phyloP scores from a whole-genome alignment of 2,113 vertebrate species.

The Leptocoma aspasia region DNA sequence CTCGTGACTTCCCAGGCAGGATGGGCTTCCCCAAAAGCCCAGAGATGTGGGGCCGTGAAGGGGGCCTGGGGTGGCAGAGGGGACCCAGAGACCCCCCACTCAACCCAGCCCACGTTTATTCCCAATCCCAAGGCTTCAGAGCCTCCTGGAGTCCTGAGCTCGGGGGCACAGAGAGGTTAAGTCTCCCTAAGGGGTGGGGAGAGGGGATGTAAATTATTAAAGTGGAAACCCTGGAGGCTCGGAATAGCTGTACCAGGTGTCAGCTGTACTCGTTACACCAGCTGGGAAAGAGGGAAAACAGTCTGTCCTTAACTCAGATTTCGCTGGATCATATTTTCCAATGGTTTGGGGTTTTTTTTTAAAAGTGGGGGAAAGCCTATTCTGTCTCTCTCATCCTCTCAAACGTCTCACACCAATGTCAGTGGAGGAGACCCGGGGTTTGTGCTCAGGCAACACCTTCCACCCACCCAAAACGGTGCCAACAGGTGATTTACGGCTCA shows the following conservation, averaged over 20 bases:
- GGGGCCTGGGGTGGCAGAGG: background rate
- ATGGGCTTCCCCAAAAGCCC: background rate
- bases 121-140: background rate
- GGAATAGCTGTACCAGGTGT: background rate
- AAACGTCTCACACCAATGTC: fast-evolving
- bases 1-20: background rate
- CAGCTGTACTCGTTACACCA: background rate
- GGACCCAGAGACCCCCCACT: fast-evolving
- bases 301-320: background rate
- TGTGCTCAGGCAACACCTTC: background rate
- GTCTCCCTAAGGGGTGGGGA: background rate
- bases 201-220: constrained; percentile 34
- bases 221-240: constrained; percentile 32
- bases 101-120: background rate
- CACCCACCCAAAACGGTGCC: fast-evolving
- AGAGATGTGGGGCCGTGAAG: background rate
- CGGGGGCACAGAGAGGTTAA: background rate
- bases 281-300: background rate
- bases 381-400: background rate
- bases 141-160: background rate
- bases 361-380: fast-evolving
- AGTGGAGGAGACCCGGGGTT: fast-evolving
- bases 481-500: fast-evolving
- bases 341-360: fast-evolving
- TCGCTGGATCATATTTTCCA: background rate